Percentiles rank a stretch among this genome's conserved stretches.
These are phyloP conservation scores for Burhinus oedicnemus DNA, from an alignment of 2,113 vertebrate genomes.

Conservation along the genomic window DNA sequence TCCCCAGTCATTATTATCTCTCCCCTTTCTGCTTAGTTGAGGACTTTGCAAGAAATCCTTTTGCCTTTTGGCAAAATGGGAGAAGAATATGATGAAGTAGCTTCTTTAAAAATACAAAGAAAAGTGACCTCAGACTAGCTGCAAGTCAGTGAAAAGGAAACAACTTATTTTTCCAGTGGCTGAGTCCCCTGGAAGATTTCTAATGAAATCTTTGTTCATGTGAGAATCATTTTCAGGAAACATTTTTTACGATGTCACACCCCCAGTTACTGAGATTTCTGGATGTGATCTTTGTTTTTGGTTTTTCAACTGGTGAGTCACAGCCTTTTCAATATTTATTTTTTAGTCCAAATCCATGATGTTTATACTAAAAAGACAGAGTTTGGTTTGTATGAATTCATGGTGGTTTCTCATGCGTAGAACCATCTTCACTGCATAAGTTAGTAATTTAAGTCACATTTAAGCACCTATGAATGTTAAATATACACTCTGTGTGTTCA, in stretches of 20 bases:
- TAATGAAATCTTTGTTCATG: not conserved
- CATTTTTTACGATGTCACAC: not conserved
- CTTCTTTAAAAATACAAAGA: not conserved
- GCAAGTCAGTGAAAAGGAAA: constrained; percentile 19
- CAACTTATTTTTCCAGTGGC: not conserved
- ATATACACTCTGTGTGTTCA: not conserved
- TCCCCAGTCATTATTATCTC: not conserved
- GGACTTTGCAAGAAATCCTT: constrained; percentile 1
- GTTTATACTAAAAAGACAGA: not conserved
- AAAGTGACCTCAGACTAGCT: not conserved
- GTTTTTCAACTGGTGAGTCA: not conserved
- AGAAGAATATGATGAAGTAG: constrained; percentile 1
- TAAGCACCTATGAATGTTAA: not conserved
- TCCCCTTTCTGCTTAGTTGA: not conserved
- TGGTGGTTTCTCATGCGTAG: not conserved
- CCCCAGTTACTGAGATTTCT: not conserved
- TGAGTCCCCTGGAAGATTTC: not conserved
- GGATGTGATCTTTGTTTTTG: not conserved
- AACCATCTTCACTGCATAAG: not conserved
- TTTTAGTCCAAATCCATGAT: not conserved
- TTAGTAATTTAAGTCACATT: not conserved
- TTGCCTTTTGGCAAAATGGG: not conserved
- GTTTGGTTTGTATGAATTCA: not conserved
- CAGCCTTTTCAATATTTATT: not conserved
- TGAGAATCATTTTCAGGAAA: not conserved